Percentiles rank a stretch among this genome's conserved stretches.
Conservation (phyloP, 2,797 vertebrate species). For the Xiphophorus birchmanni region DNA sequence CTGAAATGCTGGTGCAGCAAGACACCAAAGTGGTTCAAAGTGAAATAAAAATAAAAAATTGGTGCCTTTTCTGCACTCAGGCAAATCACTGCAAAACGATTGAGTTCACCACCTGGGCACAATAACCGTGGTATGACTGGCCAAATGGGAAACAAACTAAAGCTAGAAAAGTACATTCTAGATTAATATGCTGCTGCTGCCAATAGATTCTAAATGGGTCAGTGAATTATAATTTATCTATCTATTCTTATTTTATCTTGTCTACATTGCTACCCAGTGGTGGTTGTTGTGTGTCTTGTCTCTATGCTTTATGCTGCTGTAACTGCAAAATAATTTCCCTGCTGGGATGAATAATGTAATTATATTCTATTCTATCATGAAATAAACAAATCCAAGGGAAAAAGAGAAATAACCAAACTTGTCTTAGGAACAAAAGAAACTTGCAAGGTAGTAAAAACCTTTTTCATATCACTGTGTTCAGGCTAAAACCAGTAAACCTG, state of each 20-base stretch:
- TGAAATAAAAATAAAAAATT: conserved; percentile 25
- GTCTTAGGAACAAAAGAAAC: background rate
- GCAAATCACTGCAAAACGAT: conserved; percentile 26
- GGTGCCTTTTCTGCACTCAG: conserved; percentile 25
- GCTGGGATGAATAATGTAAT: too few relatives aligned
- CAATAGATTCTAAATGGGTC: background rate
- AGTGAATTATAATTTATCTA: background rate
- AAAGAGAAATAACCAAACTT: background rate
- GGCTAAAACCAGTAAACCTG: background rate
- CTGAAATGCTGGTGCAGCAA: conserved; percentile 59
- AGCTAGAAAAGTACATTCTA: background rate
- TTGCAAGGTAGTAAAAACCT: background rate
- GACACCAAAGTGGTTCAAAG: conserved; percentile 61
- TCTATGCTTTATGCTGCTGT: too few relatives aligned
- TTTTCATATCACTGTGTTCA: background rate
- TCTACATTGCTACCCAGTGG: too few relatives aligned
- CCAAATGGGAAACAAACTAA: background rate
- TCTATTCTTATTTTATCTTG: too few relatives aligned
- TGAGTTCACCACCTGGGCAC: background rate
- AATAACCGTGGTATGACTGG: background rate
- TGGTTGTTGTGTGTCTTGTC: too few relatives aligned
- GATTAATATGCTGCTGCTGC: background rate
- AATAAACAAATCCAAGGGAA: background rate
- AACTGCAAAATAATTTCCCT: too few relatives aligned
- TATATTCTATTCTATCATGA: too few relatives aligned